Evolutionary conservation across 2,113 vertebrate species (phyloP).

Genomic region (Oreochromis spilurus): DNA sequence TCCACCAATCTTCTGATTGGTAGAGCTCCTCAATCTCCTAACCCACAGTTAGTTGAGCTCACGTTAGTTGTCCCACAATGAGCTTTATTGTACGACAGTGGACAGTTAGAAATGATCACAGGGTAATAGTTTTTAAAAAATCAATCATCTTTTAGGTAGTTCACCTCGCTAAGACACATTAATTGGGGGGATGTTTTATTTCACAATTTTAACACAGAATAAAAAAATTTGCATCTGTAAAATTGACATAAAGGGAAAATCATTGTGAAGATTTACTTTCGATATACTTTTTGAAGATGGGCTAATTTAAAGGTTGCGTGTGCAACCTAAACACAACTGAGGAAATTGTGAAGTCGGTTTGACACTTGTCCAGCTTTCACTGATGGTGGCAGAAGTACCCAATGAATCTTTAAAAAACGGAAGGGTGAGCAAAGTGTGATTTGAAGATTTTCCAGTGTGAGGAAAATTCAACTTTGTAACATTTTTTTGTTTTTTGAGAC

Average conservation of each 20-base stretch:
- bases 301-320: neutral
- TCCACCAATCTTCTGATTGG: neutral
- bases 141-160: neutral
- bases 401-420: neutral
- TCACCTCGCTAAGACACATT: neutral
- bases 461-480: neutral
- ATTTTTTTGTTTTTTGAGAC: neutral
- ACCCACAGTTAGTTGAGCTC: neutral
- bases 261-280: neutral
- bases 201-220: neutral
- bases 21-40: neutral
- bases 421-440: neutral
- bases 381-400: neutral
- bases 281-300: neutral
- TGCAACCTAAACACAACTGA: neutral
- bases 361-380: neutral
- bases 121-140: neutral
- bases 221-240: neutral
- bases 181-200: neutral
- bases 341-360: neutral
- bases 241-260: neutral
- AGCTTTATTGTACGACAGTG: neutral
- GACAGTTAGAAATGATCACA: neutral
- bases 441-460: neutral
- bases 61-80: neutral